A percentile compares a stretch with the other conserved stretches of the same genome.
Evolutionary conservation across 2,113 vertebrate genomes (phyloP).

Genomic region (Platichthys flesus): DNA sequence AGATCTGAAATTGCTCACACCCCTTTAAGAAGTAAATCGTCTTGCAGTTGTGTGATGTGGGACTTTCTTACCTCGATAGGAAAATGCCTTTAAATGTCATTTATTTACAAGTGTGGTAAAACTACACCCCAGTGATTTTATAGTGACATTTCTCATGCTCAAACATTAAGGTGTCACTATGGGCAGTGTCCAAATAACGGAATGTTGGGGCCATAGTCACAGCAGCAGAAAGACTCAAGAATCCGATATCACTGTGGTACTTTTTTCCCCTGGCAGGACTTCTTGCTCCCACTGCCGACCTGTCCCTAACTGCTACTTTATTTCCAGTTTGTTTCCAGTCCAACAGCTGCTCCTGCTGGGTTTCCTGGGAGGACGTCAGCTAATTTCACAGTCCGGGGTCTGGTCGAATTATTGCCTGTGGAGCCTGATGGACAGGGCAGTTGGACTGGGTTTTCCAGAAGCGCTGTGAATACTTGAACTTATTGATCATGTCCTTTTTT

Average conservation of each 20-base stretch:
- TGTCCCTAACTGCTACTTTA: constrained; percentile 21
- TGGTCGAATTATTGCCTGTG: constrained; percentile 17
- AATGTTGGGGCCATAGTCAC: background rate
- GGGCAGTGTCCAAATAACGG: background rate
- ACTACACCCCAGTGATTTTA: background rate
- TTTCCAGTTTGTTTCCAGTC: constrained; percentile 31
- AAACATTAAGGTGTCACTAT: background rate
- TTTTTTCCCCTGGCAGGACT: background rate
- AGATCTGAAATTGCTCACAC: no score
- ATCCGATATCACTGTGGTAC: background rate
- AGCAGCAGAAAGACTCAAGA: background rate
- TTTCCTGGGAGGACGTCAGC: constrained; percentile 57
- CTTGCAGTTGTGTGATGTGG: background rate
- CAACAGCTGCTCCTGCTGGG: constrained; percentile 53
- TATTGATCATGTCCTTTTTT: background rate
- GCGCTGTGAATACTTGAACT: background rate
- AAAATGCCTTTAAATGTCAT: background rate
- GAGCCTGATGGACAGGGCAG: constrained; percentile 55
- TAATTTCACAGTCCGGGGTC: constrained; percentile 49
- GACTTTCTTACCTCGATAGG: background rate
- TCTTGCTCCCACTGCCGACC: background rate
- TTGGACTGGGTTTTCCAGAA: constrained; percentile 30
- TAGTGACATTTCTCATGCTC: background rate
- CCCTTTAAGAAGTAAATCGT: background rate
- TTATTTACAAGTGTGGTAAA: no score